These are phyloP conservation scores for Salvator merianae DNA, from an alignment of 2,113 vertebrate genomes.

Conservation along the genomic window DNA sequence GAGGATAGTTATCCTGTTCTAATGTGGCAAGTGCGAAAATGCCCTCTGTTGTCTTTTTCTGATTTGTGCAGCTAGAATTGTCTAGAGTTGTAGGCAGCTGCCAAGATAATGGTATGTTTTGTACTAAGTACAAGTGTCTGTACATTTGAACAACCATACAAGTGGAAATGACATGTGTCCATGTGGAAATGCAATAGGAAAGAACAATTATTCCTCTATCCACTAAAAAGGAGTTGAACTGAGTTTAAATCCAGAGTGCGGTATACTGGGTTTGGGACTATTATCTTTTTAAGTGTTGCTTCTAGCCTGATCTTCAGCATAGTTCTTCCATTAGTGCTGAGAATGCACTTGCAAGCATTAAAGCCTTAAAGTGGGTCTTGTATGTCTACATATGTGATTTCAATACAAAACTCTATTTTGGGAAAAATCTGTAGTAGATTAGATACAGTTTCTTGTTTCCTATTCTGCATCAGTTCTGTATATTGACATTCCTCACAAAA, in stretches of 20 bases:
- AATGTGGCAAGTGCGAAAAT: too few species aligned
- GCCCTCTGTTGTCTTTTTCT: background rate
- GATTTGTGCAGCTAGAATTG: too few species aligned
- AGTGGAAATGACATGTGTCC: background rate
- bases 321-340: background rate
- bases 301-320: background rate
- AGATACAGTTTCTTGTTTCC: background rate
- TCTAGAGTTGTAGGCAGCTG: background rate
- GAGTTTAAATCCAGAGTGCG: background rate
- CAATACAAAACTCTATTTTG: background rate
- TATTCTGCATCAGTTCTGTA: background rate
- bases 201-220: too few species aligned
- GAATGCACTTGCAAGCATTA: background rate
- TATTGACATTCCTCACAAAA: background rate
- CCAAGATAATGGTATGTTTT: rapidly evolving
- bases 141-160: background rate
- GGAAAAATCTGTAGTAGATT: background rate
- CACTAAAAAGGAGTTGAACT: background rate
- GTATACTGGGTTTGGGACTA: too few species aligned
- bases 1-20: too few species aligned
- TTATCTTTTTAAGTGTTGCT: background rate
- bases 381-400: background rate
- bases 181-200: background rate
- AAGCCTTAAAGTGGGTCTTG: background rate
- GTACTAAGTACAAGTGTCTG: background rate